Evolutionary conservation across 2,888 invertebrate genomes (phyloP).

Genomic region (Sarcophaga rosellei): DNA sequence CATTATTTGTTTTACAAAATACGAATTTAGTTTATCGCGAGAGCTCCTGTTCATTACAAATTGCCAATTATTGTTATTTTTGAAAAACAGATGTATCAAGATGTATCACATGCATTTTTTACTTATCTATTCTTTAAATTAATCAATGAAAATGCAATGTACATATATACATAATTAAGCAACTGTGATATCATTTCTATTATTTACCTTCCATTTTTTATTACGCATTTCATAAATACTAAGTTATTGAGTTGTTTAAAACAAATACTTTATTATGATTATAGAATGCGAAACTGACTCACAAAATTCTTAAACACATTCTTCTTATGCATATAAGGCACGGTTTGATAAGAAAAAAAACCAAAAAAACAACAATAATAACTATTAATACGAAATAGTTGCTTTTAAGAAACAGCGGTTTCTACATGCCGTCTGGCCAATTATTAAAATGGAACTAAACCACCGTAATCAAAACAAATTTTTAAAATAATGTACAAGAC

Average conservation of each 20-base stretch:
- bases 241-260: not conserved
- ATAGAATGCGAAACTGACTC: not conserved
- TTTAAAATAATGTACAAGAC: constrained; percentile 3
- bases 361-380: constrained; percentile 4
- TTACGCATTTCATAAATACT: constrained; percentile 32
- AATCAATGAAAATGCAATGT: too few species aligned
- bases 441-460: constrained; percentile 47
- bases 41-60: too few species aligned
- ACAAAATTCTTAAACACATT: not conserved
- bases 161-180: too few species aligned
- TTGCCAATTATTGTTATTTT: too few species aligned
- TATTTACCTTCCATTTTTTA: constrained; percentile 20
- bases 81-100: too few species aligned
- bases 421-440: constrained; percentile 41
- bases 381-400: not conserved
- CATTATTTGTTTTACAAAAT: too few species aligned
- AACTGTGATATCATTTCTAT: not conserved
- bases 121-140: too few species aligned
- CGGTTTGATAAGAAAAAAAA: constrained; percentile 23
- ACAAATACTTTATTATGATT: not conserved
- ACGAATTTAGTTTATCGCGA: too few species aligned
- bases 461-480: constrained; percentile 13
- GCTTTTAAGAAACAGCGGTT: constrained; percentile 17
- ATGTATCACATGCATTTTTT: too few species aligned
- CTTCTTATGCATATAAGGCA: constrained; percentile 24